Conservation (phyloP, 2,888 invertebrate species). For the Leptinotarsa rubiginosa region DNA sequence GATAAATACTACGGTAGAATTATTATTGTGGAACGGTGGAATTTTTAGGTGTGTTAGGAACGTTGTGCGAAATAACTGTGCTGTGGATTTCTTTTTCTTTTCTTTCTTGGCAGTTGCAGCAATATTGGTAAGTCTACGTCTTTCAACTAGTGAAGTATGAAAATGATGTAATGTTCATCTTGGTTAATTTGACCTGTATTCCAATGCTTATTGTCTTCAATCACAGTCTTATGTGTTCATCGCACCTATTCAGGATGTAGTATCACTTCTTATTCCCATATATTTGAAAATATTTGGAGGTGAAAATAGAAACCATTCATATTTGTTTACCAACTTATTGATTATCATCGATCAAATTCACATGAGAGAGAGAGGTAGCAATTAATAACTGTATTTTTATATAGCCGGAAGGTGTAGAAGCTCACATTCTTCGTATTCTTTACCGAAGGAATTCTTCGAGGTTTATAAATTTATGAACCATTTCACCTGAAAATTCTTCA, state of each 20-base stretch:
- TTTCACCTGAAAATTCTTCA: background rate
- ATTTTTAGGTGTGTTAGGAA: conserved; percentile 49
- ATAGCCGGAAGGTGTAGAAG: conserved; percentile 15
- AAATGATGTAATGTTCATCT: conserved; percentile 5
- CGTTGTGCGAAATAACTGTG: conserved; percentile 44
- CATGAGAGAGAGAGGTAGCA: conserved; percentile 17
- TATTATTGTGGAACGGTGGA: conserved; percentile 38
- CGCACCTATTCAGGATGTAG: background rate
- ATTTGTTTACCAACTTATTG: conserved; percentile 3
- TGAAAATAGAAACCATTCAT: background rate
- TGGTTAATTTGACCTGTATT: conserved; percentile 13
- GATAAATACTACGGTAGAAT: conserved; percentile 25
- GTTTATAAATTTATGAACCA: conserved; percentile 3
- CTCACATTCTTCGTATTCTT: conserved; percentile 7
- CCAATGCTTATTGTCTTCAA: background rate
- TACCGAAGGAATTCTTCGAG: background rate
- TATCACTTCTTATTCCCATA: background rate
- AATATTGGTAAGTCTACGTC: conserved; percentile 39
- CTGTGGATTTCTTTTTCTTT: conserved; percentile 39
- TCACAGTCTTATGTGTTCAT: background rate
- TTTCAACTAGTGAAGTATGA: conserved; percentile 7
- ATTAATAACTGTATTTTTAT: conserved; percentile 15
- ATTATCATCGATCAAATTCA: background rate
- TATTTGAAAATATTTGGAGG: background rate
- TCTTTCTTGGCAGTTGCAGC: conserved; percentile 30